Percentiles rank a stretch among this genome's conserved stretches.
Evolutionary conservation across 2,797 vertebrate genomes (phyloP).

Genomic region (Lemur catta): DNA sequence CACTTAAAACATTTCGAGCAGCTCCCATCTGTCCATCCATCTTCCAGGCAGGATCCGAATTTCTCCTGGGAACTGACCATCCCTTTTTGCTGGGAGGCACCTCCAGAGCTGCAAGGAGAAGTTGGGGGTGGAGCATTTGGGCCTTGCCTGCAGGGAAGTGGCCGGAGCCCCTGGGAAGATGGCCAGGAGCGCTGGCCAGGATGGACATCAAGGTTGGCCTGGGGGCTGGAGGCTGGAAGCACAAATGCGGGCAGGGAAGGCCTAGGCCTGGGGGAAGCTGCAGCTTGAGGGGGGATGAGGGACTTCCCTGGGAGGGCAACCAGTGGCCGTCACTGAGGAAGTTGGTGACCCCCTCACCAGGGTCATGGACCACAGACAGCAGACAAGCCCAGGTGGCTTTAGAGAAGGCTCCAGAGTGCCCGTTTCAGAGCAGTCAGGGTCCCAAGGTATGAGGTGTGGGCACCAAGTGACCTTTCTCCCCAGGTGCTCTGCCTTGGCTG

Average conservation of each 20-base stretch:
- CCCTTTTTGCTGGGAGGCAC: background rate
- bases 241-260: background rate
- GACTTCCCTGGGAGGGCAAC: background rate
- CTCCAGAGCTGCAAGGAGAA: background rate
- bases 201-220: background rate
- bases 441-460: rapidly evolving
- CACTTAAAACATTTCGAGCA: background rate
- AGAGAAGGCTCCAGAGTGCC: background rate
- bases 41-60: conserved; percentile 42
- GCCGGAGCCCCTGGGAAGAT: rapidly evolving
- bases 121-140: background rate
- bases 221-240: background rate
- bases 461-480: background rate
- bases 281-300: background rate
- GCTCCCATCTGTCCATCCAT: background rate
- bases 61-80: rapidly evolving
- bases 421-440: background rate
- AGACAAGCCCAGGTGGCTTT: background rate
- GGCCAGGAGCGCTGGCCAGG: background rate
- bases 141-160: background rate
- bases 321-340: background rate
- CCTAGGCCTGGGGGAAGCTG: background rate
- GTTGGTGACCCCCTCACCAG: background rate
- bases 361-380: background rate
- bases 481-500: background rate